phyloP scores from a whole-genome alignment of 2,797 vertebrate species.

The Phrynocephalus forsythii region DNA sequence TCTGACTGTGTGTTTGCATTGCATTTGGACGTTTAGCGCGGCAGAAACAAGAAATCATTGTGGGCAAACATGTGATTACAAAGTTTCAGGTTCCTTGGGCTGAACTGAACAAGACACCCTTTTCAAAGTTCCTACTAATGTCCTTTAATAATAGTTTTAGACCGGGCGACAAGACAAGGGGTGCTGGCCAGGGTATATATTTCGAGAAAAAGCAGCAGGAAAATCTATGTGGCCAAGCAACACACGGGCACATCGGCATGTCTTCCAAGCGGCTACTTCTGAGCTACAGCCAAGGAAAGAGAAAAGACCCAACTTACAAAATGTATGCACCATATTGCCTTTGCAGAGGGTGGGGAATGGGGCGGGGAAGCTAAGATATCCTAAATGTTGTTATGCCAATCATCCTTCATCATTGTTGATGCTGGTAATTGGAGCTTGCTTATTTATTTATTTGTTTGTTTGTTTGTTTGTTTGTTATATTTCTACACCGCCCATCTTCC shows the following conservation, averaged over 20 bases:
- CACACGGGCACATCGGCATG: neutral
- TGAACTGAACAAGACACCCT: slow-evolving; percentile 19
- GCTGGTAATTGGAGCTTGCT: neutral
- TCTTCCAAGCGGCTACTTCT: neutral
- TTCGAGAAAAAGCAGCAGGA: slow-evolving; percentile 11
- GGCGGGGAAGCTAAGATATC: neutral
- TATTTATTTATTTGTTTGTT: no score
- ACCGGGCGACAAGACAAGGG: slow-evolving; percentile 27
- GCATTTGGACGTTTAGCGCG: slow-evolving; percentile 35
- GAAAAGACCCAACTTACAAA: neutral
- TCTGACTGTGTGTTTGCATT: slow-evolving; percentile 15
- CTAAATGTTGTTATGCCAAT: neutral
- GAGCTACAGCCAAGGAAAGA: neutral
- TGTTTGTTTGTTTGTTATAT: no score
- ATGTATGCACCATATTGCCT: neutral
- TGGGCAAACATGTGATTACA: slow-evolving; percentile 22
- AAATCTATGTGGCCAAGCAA: slow-evolving; percentile 27
- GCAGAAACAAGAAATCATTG: slow-evolving; percentile 41
- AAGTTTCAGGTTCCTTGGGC: slow-evolving; percentile 21
- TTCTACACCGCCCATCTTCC: no score
- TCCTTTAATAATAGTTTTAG: slow-evolving; percentile 16
- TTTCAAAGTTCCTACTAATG: slow-evolving; percentile 22
- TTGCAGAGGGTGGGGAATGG: no score
- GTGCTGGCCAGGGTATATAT: neutral
- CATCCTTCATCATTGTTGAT: neutral